A percentile compares a stretch with the other conserved stretches of the same genome.
Evolutionary conservation across 2,113 vertebrate species (phyloP).

Genomic region (Tringa solitaria): DNA sequence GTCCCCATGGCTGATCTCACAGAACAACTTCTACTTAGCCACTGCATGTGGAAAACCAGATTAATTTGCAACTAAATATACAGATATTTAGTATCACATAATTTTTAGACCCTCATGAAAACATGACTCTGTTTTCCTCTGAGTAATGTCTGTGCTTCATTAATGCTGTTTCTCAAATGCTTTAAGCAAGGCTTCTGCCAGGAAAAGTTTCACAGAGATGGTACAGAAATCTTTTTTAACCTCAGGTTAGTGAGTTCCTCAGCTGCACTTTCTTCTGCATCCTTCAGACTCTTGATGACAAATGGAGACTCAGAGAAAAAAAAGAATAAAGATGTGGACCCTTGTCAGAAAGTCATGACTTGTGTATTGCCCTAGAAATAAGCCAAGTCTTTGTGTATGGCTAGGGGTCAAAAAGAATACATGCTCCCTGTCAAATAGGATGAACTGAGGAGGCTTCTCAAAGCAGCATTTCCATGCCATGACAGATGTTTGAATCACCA

Average conservation of each 20-base stretch:
- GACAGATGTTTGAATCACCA: neutral
- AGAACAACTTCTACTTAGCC: neutral
- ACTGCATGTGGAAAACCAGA: neutral
- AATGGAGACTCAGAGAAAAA: neutral
- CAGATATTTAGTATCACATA: neutral
- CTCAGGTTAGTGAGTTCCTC: neutral
- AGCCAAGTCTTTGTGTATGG: neutral
- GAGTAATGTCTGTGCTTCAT: neutral
- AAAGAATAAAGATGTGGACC: neutral
- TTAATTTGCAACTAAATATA: neutral
- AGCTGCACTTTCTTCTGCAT: neutral
- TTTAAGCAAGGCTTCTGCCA: neutral
- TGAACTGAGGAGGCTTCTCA: neutral
- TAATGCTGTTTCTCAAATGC: neutral
- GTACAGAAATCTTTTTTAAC: neutral
- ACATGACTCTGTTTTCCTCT: neutral
- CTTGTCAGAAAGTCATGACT: neutral
- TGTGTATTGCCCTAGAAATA: neutral
- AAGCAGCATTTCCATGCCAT: neutral
- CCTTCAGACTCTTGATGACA: neutral
- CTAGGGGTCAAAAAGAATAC: neutral
- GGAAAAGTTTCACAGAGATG: neutral
- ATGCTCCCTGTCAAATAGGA: neutral
- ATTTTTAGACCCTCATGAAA: neutral
- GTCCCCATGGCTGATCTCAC: neutral